phyloP scores from a whole-genome alignment of 2,797 vertebrate genomes.

The Ispidina lecontei region DNA sequence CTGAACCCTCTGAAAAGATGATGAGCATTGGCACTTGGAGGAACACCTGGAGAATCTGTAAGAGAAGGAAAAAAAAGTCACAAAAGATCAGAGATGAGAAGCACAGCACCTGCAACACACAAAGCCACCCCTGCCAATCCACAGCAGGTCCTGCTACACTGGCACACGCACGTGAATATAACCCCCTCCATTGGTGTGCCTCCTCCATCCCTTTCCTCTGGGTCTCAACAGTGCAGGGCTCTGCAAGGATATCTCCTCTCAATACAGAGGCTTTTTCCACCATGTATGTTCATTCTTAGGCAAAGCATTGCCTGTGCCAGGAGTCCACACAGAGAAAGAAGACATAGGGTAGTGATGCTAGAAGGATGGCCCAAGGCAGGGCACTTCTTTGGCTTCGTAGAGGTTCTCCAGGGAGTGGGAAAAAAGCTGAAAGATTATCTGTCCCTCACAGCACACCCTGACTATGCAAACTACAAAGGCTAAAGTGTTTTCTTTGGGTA shows the following conservation, averaged over 20 bases:
- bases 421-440: background rate
- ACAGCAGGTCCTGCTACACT: background rate
- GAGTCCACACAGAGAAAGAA: background rate
- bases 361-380: background rate
- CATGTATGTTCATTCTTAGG: background rate
- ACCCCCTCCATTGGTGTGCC: background rate
- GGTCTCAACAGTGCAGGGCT: background rate
- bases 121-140: background rate
- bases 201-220: background rate
- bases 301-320: background rate
- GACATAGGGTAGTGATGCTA: accelerated
- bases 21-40: conserved; percentile 94
- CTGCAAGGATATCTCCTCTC: background rate
- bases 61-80: background rate
- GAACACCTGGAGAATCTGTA: conserved; percentile 93
- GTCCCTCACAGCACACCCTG: background rate
- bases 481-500: background rate
- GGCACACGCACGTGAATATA: background rate
- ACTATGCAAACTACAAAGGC: background rate
- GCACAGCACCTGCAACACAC: background rate
- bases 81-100: background rate
- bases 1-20: conserved; percentile 97
- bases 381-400: background rate
- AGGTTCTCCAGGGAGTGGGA: background rate
- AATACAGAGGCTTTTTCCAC: background rate